Evolutionary conservation across 2,113 vertebrate species (phyloP).

Genomic region (Lathamus discolor): DNA sequence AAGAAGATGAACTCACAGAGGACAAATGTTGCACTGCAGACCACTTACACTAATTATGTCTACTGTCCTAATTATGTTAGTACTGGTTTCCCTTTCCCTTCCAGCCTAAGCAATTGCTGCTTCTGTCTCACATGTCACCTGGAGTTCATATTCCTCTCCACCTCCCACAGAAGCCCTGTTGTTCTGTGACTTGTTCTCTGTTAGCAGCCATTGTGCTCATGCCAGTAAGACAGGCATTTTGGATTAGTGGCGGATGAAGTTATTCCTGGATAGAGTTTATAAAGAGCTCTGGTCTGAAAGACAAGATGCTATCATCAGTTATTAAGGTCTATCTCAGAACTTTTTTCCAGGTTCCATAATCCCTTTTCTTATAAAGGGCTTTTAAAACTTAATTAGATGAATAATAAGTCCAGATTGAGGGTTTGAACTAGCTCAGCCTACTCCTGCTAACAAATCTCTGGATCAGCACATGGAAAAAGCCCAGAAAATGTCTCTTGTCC

Average conservation of each 20-base stretch:
- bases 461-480: neutral
- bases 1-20: constrained; percentile 1
- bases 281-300: neutral
- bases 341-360: neutral
- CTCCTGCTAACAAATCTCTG: neutral
- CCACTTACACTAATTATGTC: neutral
- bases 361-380: neutral
- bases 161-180: neutral
- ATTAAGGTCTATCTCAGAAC: neutral
- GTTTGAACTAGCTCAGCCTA: neutral
- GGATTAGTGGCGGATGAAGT: neutral
- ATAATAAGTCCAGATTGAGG: neutral
- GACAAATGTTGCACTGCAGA: neutral
- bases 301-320: neutral
- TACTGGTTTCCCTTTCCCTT: neutral
- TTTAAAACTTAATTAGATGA: neutral
- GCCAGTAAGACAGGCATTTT: neutral
- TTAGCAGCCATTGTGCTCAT: neutral
- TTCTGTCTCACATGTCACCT: neutral
- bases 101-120: neutral
- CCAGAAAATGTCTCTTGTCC: neutral
- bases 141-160: neutral
- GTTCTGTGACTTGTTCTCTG: neutral
- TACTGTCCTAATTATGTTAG: neutral
- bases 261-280: neutral